Base-by-base conservation (phyloP, 1,140 invertebrate genomes). In the Drosophila mauritiana region DNA sequence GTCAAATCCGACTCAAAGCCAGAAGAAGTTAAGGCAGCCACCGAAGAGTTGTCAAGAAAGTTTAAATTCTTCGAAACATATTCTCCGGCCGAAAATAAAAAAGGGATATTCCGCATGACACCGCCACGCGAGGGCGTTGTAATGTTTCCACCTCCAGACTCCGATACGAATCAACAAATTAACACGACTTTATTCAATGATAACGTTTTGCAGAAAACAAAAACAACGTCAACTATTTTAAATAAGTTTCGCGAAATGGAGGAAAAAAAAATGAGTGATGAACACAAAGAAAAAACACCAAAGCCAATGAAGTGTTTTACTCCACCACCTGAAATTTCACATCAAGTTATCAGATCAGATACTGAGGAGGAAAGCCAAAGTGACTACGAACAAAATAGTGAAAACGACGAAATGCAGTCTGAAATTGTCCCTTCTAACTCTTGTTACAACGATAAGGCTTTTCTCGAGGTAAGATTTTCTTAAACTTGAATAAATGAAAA, bases 61-160 rank as follows among this genome's bases (percentile, higher is more conserved):
- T 98, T 98, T 93, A 97, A 97, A 92, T 98, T 98, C 93, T 98
- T 98, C 93, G 97, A 98, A 94, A 96, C 95, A 1, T 98, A 97
- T 93, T 95, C 95, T 86, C 95, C 96, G 39, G 94, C 94, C n/a
- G 94, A 96, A 91, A 46, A 51, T 4, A 93, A 95, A 78, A 94
- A 94, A 73, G 96, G 95, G 92, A 93, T 95, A 82, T 98, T 97
- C 93, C 94, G 97, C 79, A 97, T 97, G 92, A 97, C 97, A 11
- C 97, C 97, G 57, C 97, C 97, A 4, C 93, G 96, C 62, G 97
- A 97, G 63, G 94, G 94, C 56, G 93, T 94, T 92, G 93, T 94
- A 34, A 95, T 95, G 94, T 94, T 95, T 72, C 76, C 73, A 10
- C 53, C 67, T 15, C 56, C 67, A 0, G 78, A 90, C 37, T 52